phyloP scores from a whole-genome alignment of 2,113 vertebrate genomes.

The Campylomormyrus numenius region DNA sequence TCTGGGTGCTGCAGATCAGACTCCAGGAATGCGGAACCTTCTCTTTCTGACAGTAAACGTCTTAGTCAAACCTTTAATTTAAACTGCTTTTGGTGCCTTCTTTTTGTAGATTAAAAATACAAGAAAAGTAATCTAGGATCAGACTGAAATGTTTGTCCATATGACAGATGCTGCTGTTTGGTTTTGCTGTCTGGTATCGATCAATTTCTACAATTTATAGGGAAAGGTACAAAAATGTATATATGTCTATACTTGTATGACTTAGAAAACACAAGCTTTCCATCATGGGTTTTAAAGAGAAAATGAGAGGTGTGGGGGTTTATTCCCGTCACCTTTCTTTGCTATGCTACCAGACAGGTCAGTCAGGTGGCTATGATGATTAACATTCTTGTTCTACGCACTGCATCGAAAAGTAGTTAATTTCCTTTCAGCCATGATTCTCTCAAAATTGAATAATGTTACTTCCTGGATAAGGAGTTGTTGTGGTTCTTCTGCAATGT shows the following conservation, averaged over 20 bases:
- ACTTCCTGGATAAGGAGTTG: not conserved
- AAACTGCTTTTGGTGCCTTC: not conserved
- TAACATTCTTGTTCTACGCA: not conserved
- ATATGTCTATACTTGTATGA: not conserved
- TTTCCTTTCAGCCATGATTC: not conserved
- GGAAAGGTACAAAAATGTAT: not conserved
- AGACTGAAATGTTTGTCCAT: not conserved
- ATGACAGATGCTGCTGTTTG: constrained; percentile 1
- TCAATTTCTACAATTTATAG: not conserved
- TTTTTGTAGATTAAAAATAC: not conserved
- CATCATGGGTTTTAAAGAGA: not conserved
- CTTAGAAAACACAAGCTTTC: not conserved
- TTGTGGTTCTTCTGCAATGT: not conserved
- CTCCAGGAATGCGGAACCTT: not conserved
- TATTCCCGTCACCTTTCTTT: not conserved
- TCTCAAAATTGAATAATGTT: not conserved
- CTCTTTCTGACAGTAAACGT: not conserved
- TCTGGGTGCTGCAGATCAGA: not conserved
- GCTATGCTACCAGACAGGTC: not conserved
- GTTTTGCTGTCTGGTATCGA: not conserved
- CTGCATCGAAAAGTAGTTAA: not conserved
- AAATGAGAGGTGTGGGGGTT: not conserved
- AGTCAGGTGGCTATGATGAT: not conserved
- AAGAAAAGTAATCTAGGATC: not conserved
- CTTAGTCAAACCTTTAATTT: not conserved